Conservation (phyloP, 2,797 vertebrate genomes). For the Urophycis tenuis region DNA sequence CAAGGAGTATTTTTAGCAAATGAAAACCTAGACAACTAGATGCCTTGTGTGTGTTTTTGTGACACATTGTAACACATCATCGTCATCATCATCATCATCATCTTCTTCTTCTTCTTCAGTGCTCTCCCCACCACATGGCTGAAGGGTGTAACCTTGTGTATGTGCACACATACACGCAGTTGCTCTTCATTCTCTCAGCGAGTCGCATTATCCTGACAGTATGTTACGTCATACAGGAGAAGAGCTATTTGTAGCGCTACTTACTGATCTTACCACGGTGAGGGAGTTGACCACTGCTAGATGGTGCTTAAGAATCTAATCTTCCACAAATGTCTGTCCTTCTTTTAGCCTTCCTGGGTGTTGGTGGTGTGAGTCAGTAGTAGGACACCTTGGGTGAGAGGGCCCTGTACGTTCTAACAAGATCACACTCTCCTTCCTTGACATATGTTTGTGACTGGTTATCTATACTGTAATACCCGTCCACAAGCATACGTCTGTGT, state of each 20-base stretch:
- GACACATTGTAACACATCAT: constrained; percentile 19
- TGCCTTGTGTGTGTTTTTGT: constrained; percentile 20
- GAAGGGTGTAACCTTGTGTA: constrained; percentile 30
- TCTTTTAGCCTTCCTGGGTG: neutral
- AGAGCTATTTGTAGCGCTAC: constrained; percentile 57
- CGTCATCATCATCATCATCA: no score
- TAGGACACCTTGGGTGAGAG: neutral
- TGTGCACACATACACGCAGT: constrained; percentile 32
- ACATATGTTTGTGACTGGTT: neutral
- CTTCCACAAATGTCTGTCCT: constrained; percentile 31
- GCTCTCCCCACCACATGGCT: constrained; percentile 12
- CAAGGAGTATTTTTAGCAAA: neutral
- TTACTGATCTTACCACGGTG: constrained; percentile 47
- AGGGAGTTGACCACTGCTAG: constrained; percentile 47
- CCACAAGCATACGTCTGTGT: constrained; percentile 3
- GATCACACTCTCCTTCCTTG: constrained; percentile 10
- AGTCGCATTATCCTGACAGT: constrained; percentile 44
- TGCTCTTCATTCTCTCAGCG: constrained; percentile 17
- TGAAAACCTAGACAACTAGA: neutral
- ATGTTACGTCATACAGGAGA: constrained; percentile 34
- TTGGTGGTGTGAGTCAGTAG: neutral
- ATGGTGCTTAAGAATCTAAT: constrained; percentile 56
- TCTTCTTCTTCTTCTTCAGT: no score
- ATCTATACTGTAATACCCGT: neutral
- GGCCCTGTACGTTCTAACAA: constrained; percentile 30